Percentiles rank a stretch among this genome's conserved stretches.
These are phyloP conservation scores for Parelbella ahira DNA, from an alignment of 2,888 invertebrate genomes.

Conservation along the genomic window DNA sequence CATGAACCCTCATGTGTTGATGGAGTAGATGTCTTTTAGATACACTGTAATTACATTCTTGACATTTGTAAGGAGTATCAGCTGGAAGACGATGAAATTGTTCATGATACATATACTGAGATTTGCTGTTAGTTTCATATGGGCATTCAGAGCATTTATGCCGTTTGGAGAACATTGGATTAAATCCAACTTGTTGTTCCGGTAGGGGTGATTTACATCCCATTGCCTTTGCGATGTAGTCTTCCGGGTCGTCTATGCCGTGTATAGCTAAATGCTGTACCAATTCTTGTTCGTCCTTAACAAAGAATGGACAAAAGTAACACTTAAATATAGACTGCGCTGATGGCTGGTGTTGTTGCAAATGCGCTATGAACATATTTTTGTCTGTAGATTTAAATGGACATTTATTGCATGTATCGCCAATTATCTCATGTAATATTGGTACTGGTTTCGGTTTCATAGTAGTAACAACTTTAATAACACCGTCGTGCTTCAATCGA, in stretches of 20 bases:
- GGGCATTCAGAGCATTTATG: conserved; percentile 91
- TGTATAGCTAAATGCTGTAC: conserved; percentile 85
- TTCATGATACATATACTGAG: conserved; percentile 92
- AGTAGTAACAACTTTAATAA: conserved; percentile 84
- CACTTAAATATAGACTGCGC: conserved; percentile 88
- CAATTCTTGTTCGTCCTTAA: conserved; percentile 84
- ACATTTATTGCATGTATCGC: conserved; percentile 83
- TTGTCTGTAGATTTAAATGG: conserved; percentile 84
- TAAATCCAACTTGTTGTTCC: conserved; percentile 40
- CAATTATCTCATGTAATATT: conserved; percentile 46
- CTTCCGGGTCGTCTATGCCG: conserved; percentile 81
- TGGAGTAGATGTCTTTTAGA: conserved; percentile 89
- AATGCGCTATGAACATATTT: conserved; percentile 82
- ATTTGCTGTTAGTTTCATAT: conserved; percentile 91
- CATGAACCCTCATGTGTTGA: conserved; percentile 90
- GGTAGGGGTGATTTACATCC: conserved; percentile 55
- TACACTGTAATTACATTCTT: conserved; percentile 90
- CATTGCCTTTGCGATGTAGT: conserved; percentile 70
- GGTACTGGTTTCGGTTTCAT: conserved; percentile 66
- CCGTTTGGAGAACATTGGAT: conserved; percentile 76
- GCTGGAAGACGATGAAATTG: conserved; percentile 88
- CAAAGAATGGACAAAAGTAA: conserved; percentile 89
- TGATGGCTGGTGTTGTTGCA: conserved; percentile 85
- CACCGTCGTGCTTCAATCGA: conserved; percentile 88
- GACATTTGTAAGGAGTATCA: conserved; percentile 89